phyloP scores from a whole-genome alignment of 2,113 vertebrate genomes.

The Australoheros scitulus region DNA sequence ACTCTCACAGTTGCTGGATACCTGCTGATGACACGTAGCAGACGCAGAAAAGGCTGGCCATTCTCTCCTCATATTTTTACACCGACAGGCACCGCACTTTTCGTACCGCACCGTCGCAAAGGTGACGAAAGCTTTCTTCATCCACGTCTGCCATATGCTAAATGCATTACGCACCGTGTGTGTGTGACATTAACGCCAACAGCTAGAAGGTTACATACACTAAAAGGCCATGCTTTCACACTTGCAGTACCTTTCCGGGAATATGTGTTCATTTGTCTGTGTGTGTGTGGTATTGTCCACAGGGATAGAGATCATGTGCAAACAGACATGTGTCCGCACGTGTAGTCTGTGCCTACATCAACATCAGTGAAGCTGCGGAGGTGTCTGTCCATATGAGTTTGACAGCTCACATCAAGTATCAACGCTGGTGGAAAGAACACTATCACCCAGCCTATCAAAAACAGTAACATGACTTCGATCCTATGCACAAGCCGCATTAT shows the following conservation, averaged over 20 bases:
- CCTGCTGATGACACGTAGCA: constrained; percentile 48
- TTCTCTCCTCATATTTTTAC: constrained; percentile 61
- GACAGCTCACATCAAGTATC: constrained; percentile 51
- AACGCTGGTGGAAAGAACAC: constrained; percentile 30
- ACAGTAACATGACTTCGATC: not conserved
- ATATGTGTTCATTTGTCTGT: constrained; percentile 57
- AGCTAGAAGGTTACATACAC: constrained; percentile 71
- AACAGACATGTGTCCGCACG: constrained; percentile 48
- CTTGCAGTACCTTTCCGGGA: constrained; percentile 64
- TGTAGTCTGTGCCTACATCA: constrained; percentile 64
- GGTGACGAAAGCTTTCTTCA: constrained; percentile 71
- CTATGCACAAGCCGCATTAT: not conserved
- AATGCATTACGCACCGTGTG: constrained; percentile 60
- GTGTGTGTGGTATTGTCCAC: constrained; percentile 58
- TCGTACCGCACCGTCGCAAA: constrained; percentile 32
- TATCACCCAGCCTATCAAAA: constrained; percentile 13
- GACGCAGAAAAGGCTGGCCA: constrained; percentile 27
- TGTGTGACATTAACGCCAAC: constrained; percentile 64
- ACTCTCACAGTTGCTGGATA: not conserved
- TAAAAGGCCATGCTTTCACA: constrained; percentile 71
- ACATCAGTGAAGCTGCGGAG: constrained; percentile 45
- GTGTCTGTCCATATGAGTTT: constrained; percentile 49
- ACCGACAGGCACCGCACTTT: constrained; percentile 27
- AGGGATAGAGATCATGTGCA: constrained; percentile 55
- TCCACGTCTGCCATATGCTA: constrained; percentile 67